These are phyloP conservation scores for Poeciliopsis turneri DNA, from an alignment of 2,797 vertebrate genomes.

Conservation along the genomic window DNA sequence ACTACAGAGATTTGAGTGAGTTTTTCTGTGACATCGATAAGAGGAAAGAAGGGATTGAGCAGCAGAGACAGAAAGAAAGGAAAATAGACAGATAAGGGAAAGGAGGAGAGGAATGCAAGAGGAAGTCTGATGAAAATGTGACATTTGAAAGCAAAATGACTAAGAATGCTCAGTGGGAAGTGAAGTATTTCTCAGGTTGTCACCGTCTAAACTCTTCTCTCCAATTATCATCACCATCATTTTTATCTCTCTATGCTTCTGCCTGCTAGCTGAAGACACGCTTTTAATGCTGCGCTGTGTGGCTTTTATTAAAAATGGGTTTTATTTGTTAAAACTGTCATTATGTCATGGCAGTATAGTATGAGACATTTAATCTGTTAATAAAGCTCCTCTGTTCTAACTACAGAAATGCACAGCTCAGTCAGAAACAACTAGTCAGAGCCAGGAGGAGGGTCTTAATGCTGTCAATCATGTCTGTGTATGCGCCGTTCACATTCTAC, in stretches of 20 bases:
- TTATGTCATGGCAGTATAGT: no score
- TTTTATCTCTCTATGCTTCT: neutral
- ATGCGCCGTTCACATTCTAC: no score
- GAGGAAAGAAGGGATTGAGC: slow-evolving; percentile 18
- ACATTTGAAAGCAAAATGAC: neutral
- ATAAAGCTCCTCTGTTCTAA: no score
- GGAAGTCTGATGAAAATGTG: neutral
- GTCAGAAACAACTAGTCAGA: no score
- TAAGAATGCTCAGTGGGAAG: slow-evolving; percentile 5
- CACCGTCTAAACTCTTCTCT: no score
- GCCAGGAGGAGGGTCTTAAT: no score
- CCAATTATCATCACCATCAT: slow-evolving; percentile 3
- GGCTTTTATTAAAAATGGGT: no score
- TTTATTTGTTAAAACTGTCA: no score
- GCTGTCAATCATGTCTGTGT: no score
- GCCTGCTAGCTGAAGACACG: neutral
- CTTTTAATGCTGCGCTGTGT: neutral
- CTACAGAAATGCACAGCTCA: no score
- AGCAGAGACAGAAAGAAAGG: slow-evolving; percentile 17
- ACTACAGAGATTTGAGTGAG: slow-evolving; percentile 12
- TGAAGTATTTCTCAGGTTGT: slow-evolving; percentile 1
- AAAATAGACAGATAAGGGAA: slow-evolving; percentile 27
- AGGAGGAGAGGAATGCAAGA: neutral
- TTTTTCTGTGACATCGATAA: neutral
- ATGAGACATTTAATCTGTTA: no score